A percentile compares a stretch with the other conserved stretches of the same genome.
phyloP scores from a whole-genome alignment of 2,797 vertebrate species.

The Molossus alvarezi region DNA sequence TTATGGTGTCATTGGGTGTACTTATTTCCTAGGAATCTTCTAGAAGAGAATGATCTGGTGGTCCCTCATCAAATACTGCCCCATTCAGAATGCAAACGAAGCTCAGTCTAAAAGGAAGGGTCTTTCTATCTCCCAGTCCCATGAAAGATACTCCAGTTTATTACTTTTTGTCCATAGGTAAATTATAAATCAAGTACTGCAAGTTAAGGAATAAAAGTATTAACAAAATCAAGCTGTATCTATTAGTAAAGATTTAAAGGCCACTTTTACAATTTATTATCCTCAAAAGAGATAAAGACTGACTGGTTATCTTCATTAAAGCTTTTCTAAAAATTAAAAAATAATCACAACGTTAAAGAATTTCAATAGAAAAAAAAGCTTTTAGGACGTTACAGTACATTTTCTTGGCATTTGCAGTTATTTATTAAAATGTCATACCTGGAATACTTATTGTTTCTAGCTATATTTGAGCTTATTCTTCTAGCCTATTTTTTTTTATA shows the following conservation, averaged over 20 bases:
- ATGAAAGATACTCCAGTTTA: background rate
- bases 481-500: background rate
- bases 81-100: fast-evolving
- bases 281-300: background rate
- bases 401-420: background rate
- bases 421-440: background rate
- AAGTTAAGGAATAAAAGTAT: background rate
- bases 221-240: background rate
- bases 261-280: background rate
- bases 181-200: background rate
- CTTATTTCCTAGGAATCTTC: background rate
- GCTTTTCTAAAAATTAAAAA: background rate
- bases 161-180: background rate
- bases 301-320: background rate
- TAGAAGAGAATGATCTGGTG: fast-evolving
- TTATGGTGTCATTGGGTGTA: fast-evolving
- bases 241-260: background rate
- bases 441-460: background rate
- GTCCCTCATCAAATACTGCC: no score
- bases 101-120: fast-evolving
- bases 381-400: background rate
- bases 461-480: background rate
- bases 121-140: fast-evolving
- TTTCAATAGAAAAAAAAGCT: background rate
- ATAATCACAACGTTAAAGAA: background rate